Conservation (phyloP, 2,113 vertebrate species). For the Caranx melampygus region DNA sequence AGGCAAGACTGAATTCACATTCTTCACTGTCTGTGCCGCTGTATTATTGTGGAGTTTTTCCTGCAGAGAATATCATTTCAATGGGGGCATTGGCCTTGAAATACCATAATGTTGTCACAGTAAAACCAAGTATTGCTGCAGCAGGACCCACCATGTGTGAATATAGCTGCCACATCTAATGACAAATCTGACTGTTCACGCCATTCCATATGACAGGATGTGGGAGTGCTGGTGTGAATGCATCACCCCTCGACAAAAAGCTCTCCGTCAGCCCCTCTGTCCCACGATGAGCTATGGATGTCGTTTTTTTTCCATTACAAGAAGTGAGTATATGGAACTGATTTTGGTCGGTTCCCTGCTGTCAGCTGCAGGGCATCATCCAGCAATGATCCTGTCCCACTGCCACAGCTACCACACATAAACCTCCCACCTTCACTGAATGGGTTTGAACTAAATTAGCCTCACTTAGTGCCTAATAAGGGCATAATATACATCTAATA, state of each 20-base stretch:
- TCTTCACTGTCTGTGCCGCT: constrained; percentile 60
- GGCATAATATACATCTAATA: constrained; percentile 15
- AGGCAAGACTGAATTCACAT: constrained; percentile 71
- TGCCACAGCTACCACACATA: constrained; percentile 25
- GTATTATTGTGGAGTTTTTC: constrained; percentile 35
- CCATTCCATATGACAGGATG: constrained; percentile 82
- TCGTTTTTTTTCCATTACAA: constrained; percentile 72
- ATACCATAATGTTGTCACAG: constrained; percentile 81
- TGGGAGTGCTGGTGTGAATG: constrained; percentile 82
- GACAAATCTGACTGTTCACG: constrained; percentile 82
- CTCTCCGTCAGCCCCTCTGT: constrained; percentile 76
- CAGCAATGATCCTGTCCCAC: constrained; percentile 53
- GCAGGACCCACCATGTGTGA: constrained; percentile 74
- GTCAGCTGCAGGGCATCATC: constrained; percentile 63
- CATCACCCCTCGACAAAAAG: constrained; percentile 80
- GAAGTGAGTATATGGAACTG: constrained; percentile 71
- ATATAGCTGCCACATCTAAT: constrained; percentile 83
- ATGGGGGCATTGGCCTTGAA: constrained; percentile 72
- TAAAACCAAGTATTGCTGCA: constrained; percentile 78
- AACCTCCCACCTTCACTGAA: constrained; percentile 44
- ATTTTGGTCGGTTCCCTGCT: constrained; percentile 63
- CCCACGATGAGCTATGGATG: constrained; percentile 73
- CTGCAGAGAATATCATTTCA: constrained; percentile 67
- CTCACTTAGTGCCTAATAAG: constrained; percentile 39
- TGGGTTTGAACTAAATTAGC: constrained; percentile 56